Evolutionary conservation across 2,888 invertebrate species (phyloP), one percentile per base, ranked within the genome.

Genomic region (Neoascia interrupta): DNA sequence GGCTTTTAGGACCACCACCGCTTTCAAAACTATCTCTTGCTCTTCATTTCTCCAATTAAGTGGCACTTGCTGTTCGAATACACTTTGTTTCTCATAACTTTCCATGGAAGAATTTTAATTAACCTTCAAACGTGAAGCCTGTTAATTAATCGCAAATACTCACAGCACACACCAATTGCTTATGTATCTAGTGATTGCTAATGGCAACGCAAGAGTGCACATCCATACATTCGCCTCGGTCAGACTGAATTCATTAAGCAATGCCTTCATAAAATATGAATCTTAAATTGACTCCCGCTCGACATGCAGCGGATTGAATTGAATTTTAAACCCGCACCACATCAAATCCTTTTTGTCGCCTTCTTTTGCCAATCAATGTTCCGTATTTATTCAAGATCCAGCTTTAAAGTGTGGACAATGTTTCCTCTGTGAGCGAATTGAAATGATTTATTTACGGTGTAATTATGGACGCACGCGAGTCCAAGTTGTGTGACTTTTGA

Each of bases 391-490:
- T 16, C 13, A 53, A 51, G 45, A 26, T 15, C 47, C 34, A 64
- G 19, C 28, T 66, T 53, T 51, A 64, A 63, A 73, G 43, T 73
- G 41, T 28, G 51, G 11, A 49, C 43, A 58, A 43, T 36, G 37
- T 37, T 73, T 61, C 69, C 61, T 41, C 41, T 47, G 61, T 19
- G 49, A 69, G 41, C 43, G 47, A 56, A 13, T n/a, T 75, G 56
- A 63, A 63, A 54, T 63, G 61, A 75, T 75, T 69, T 75, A 63
- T 69, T 75, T 75, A 63, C 69, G 69, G 69, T 63, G 51, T 70
- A 70, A 75, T 75, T 63, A 75, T 56, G 63, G 63, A 39, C 56
- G 34, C 37, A 56, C 47, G 41, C 18, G 53, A 15, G 18, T 49
- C 19, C 54, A 19, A 36, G 10, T 10, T 8, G 56, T 49, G 31